A percentile compares a stretch with the other conserved stretches of the same genome.
Evolutionary conservation across 2,888 invertebrate genomes (phyloP).

Genomic region (Scrobipalpa atriplicella): DNA sequence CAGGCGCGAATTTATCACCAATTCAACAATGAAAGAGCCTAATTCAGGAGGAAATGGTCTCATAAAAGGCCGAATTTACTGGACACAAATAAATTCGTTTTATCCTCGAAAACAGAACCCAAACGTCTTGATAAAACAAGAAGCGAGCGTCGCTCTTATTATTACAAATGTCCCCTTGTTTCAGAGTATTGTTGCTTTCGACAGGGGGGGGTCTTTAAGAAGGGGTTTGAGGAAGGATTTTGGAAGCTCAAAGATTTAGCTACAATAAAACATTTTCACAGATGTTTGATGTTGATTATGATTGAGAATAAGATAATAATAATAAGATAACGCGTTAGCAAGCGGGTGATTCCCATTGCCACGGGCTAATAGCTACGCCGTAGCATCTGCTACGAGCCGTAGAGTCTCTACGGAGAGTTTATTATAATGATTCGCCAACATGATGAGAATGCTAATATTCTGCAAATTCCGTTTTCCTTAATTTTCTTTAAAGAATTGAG

Average conservation of each 20-base stretch:
- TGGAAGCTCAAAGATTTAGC: conserved; percentile 1
- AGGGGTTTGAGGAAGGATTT: not conserved
- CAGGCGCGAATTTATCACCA: conserved; percentile 17
- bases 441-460: too few relatives aligned
- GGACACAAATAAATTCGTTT: conserved; percentile 23
- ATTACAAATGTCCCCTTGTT: conserved; percentile 23
- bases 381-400: too few relatives aligned
- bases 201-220: not conserved
- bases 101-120: conserved; percentile 16
- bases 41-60: conserved; percentile 6
- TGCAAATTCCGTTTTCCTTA: too few relatives aligned
- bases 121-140: conserved; percentile 25
- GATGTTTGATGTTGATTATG: not conserved
- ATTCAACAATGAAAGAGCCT: conserved; percentile 18
- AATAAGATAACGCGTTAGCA: too few relatives aligned
- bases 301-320: not conserved
- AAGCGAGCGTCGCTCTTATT: conserved; percentile 16
- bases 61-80: conserved; percentile 19
- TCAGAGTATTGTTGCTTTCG: conserved; percentile 16
- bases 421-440: too few relatives aligned
- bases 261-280: not conserved
- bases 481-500: too few relatives aligned
- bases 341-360: too few relatives aligned
- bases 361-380: too few relatives aligned
- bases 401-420: too few relatives aligned